These are phyloP conservation scores for Glossophaga mutica DNA, from an alignment of 2,797 vertebrate genomes.

Conservation along the genomic window DNA sequence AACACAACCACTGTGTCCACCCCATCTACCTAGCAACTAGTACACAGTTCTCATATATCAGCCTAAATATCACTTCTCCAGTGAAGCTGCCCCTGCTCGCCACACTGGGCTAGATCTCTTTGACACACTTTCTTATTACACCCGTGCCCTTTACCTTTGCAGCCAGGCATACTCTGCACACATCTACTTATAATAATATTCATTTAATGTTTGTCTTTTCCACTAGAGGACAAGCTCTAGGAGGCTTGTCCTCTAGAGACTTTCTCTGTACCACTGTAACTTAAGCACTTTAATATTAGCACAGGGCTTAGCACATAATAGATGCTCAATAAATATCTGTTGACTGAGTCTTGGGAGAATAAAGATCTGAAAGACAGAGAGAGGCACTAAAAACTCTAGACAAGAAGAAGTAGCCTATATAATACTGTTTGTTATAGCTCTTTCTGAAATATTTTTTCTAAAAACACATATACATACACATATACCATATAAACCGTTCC, in stretches of 20 bases:
- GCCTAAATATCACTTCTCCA: background rate
- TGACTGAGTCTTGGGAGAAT: background rate
- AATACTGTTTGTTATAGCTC: background rate
- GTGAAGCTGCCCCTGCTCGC: background rate
- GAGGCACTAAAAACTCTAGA: background rate
- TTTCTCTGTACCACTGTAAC: background rate
- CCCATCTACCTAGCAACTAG: background rate
- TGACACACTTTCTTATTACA: background rate
- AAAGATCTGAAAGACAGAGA: background rate
- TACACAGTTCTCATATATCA: background rate
- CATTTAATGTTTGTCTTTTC: background rate
- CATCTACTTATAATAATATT: background rate
- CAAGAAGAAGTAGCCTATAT: background rate
- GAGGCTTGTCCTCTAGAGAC: background rate
- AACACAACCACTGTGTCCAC: background rate
- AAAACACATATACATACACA: background rate
- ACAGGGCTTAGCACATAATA: background rate
- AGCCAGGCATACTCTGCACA: background rate
- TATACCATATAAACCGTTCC: background rate
- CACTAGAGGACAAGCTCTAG: background rate
- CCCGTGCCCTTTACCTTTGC: background rate
- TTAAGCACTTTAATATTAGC: background rate
- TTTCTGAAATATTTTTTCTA: background rate
- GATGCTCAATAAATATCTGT: background rate
- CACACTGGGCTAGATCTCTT: background rate